Evolutionary conservation across 1,140 invertebrate species (phyloP), one percentile per base, ranked within the genome.

Genomic region (Platorchestia sp.): DNA sequence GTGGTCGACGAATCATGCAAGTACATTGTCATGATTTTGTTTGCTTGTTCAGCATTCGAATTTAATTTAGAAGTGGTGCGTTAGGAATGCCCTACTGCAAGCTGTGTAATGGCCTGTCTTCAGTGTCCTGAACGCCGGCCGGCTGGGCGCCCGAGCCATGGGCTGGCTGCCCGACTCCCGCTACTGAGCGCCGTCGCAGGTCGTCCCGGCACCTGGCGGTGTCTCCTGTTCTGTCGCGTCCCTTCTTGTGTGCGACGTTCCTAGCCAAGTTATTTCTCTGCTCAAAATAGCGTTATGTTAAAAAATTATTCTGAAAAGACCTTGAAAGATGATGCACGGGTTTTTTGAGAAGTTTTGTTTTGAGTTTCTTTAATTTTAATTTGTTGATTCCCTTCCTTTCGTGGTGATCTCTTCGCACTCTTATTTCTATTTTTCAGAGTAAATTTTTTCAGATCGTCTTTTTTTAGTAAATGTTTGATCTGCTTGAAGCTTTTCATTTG

Each of bases 81-180:
- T 75, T 27, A 36, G 59, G 14, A 36, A 36, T 22, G 7, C 59
- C 59, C 27, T 75, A 27, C 36, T 75, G 14, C 14, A 75, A 36
- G 7, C 1, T 22, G 36, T 75, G 27, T 75, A 3, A 75, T 75
- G 1, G 27, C 59, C 59, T 75, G 59, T 90, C 42, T 90, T 27
- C 91, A 93, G 91, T 93, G 43, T 93, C 19, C 91, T 93, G 43
- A 93, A 93, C 45, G 91, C 45, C 7, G 91, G 91, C 7, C 43
- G 91, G 1, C 40, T 93, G 43, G 91, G 91, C 45, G 91, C 91
- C 6, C 91, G 91, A 40, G 91, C 91, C 45, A 93, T 93, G 91
- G 91, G 91, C 43, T 93, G 91, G 91, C 91, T 93, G 45, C 91
- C 91, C 7, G 91, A 93, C 91, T 93, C 91, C 40, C 91, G 91